Base-by-base conservation (phyloP, 2,888 invertebrate species). In the Polietes domitor region DNA sequence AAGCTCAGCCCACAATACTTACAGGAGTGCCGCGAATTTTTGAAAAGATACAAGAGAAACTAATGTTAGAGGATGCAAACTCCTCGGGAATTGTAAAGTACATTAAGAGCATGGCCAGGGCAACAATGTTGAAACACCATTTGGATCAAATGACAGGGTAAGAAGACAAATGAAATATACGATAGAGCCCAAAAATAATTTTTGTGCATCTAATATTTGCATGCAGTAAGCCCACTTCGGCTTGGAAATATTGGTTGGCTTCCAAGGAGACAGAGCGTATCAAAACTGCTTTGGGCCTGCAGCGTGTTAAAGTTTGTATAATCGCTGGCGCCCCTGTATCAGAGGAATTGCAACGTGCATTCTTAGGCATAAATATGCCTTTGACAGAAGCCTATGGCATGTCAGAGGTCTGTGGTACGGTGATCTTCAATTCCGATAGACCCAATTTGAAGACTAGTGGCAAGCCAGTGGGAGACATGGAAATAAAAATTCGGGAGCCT, bases 41-140 rank as follows among this genome's bases (percentile, higher is more conserved):
- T 95, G 98, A 98, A 92, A 98, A 98, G 92, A 96, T 98, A 89
- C 94, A 96, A 88, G 98, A 98, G 88, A 96, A 95, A 89, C 95
- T 98, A 93, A 93, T 95, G 89, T 93, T 94, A 0, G 94, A 95
- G 0, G 96, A 96, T 1, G 94, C 94, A 0, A 94, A 95, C 65
- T 95, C 94, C 70, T 95, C 96, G 0, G 92, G 93, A 1, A 85
- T 97, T 0, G 96, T 96, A 89, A 24, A 94, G 77, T 93, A 94
- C 86, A 94, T 98, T 43, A 93, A 94, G 2, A 91, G 92, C n/a
- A 95, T 95, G 95, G 96, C 96, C 0, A 95, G 95, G 86, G 91
- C 92, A 6, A 93, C 94, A 26, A 94, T 95, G 0, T 88, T 94
- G 17, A 92, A 94, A 81, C 94, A 95, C 90, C 93, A 95, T 87